Conservation (phyloP, 2,797 vertebrate genomes). For the Bradypodion pumilum region DNA sequence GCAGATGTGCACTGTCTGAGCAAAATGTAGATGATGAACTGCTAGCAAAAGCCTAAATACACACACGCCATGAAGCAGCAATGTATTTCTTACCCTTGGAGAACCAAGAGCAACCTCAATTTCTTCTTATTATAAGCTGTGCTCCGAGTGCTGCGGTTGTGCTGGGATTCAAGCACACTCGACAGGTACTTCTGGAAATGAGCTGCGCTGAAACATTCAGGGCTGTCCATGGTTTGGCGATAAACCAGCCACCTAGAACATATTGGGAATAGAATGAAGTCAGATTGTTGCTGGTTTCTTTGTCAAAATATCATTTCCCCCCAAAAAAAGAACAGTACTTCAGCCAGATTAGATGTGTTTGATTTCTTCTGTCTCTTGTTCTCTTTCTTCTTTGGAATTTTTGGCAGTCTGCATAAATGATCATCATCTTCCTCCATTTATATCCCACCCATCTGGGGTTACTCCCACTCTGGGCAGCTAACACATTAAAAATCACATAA, state of each 20-base stretch:
- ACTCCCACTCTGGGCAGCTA: too few species aligned
- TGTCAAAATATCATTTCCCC: neutral
- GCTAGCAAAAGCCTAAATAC: accelerated
- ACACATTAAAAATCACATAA: too few species aligned
- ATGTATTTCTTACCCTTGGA: slow-evolving; percentile 84
- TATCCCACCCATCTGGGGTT: too few species aligned
- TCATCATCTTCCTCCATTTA: too few species aligned
- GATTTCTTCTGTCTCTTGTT: too few species aligned
- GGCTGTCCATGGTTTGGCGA: slow-evolving; percentile 82
- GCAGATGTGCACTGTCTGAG: neutral
- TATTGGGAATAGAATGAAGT: accelerated
- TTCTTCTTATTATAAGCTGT: slow-evolving; percentile 60
- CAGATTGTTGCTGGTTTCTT: accelerated
- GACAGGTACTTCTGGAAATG: slow-evolving; percentile 91
- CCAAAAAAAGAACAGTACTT: too few species aligned
- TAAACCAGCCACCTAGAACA: slow-evolving; percentile 88
- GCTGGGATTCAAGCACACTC: slow-evolving; percentile 81
- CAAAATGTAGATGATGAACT: neutral
- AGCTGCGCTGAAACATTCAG: slow-evolving; percentile 83
- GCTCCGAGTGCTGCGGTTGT: slow-evolving; percentile 68
- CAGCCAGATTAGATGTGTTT: too few species aligned
- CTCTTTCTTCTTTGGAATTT: too few species aligned
- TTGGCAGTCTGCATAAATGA: too few species aligned
- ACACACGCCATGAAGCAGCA: neutral
- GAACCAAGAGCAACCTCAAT: slow-evolving; percentile 84